Evolutionary conservation across 1,140 invertebrate genomes (phyloP).

Genomic region (Homalodisca vitripennis): DNA sequence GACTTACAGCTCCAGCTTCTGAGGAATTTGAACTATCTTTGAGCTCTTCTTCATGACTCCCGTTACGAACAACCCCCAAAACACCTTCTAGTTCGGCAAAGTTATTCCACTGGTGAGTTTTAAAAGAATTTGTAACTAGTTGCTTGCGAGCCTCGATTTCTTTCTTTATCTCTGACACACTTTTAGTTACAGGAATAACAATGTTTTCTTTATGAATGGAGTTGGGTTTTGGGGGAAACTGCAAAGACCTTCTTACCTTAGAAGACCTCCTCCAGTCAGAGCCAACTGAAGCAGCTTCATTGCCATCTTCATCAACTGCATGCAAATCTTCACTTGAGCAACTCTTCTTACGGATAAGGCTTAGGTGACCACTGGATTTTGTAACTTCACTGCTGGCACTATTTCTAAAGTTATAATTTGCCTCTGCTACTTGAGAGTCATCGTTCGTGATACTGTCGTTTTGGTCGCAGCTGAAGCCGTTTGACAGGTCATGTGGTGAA

Average conservation of each 20-base stretch:
- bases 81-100: conserved; percentile 31
- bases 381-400: not conserved
- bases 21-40: not conserved
- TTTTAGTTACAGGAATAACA: conserved; percentile 1
- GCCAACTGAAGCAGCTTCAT: conserved; percentile 10
- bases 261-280: conserved; percentile 56
- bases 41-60: not conserved
- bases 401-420: not conserved
- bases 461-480: conserved; percentile 1
- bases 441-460: conserved; percentile 13
- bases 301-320: conserved; percentile 18
- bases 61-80: conserved; percentile 7
- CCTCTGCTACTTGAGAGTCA: not conserved
- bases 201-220: conserved; percentile 9
- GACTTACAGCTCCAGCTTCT: not conserved
- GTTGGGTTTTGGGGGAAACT: conserved; percentile 54
- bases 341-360: conserved; percentile 24
- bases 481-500: not conserved
- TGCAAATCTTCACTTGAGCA: conserved; percentile 33
- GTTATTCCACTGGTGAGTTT: conserved; percentile 29
- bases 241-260: conserved; percentile 59
- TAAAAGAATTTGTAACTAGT: conserved; percentile 25
- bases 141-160: conserved; percentile 32
- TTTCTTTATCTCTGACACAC: conserved; percentile 28
- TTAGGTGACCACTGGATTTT: conserved; percentile 11